A percentile compares a stretch with the other conserved stretches of the same genome.
These are phyloP conservation scores for Gymnodraco acuticeps DNA, from an alignment of 2,797 vertebrate genomes.

Conservation along the genomic window DNA sequence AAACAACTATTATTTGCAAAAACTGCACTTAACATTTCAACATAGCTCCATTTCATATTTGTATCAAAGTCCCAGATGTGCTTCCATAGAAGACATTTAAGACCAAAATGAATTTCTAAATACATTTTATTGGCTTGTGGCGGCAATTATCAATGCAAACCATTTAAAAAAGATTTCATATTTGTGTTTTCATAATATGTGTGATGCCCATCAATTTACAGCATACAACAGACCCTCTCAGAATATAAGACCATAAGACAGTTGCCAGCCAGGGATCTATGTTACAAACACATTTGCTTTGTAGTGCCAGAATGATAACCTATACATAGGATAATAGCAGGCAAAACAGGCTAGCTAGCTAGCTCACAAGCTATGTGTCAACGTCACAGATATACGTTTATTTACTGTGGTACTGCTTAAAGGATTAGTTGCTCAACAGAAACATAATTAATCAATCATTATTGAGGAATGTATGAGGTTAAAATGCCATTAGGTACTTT, in stretches of 20 bases:
- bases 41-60: too few species aligned
- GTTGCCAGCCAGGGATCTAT: neutral
- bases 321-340: neutral
- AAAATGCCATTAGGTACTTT: accelerated
- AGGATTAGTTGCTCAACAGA: neutral
- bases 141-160: neutral
- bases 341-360: neutral
- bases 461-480: neutral
- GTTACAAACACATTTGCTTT: neutral
- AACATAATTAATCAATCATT: too few species aligned
- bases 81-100: too few species aligned
- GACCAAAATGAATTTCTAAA: neutral
- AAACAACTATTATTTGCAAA: neutral
- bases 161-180: neutral
- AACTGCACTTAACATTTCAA: neutral
- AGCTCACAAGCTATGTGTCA: neutral
- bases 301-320: neutral
- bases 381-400: neutral
- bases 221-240: neutral
- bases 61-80: neutral
- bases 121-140: neutral
- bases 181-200: neutral
- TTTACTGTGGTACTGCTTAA: neutral
- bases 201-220: neutral
- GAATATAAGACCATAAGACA: neutral